Percentiles rank a stretch among this genome's conserved stretches.
phyloP scores from a whole-genome alignment of 2,888 invertebrate species.

The Polylopha cassiicola region DNA sequence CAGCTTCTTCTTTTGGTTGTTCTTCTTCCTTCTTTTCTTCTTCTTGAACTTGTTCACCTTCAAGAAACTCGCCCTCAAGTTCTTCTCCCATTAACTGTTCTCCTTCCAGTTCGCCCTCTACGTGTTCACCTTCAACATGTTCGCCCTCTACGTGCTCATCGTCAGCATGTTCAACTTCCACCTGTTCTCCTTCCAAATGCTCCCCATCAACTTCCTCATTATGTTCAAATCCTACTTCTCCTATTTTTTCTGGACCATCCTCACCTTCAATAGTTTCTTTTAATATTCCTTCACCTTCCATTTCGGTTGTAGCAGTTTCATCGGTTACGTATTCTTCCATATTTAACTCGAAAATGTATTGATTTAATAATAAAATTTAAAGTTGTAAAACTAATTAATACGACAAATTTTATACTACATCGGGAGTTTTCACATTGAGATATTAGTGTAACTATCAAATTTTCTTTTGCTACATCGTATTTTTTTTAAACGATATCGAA shows the following conservation, averaged over 20 bases:
- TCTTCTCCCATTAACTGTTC: constrained; percentile 33
- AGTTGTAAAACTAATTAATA: too few relatives aligned
- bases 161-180: constrained; percentile 4
- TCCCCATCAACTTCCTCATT: constrained; percentile 13
- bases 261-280: constrained; percentile 12
- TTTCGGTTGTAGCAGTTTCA: too few relatives aligned
- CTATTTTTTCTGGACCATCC: constrained; percentile 10
- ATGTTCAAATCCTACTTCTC: constrained; percentile 9
- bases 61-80: constrained; percentile 29
- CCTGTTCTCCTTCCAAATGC: constrained; percentile 7
- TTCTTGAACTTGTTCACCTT: constrained; percentile 24
- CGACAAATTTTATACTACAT: too few relatives aligned
- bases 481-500: too few relatives aligned
- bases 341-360: too few relatives aligned
- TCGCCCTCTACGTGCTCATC: constrained; percentile 10
- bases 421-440: too few relatives aligned
- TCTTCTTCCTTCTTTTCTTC: constrained; percentile 33
- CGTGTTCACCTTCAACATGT: constrained; percentile 27
- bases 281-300: constrained; percentile 6
- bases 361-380: too few relatives aligned
- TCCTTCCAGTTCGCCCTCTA: constrained; percentile 33
- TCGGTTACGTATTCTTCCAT: too few relatives aligned
- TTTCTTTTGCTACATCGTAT: too few relatives aligned
- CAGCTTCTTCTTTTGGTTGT: constrained; percentile 31
- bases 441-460: too few relatives aligned